Base-by-base conservation (phyloP, 64 coral and sea anemone genomes). In the Porites australiensis region DNA sequence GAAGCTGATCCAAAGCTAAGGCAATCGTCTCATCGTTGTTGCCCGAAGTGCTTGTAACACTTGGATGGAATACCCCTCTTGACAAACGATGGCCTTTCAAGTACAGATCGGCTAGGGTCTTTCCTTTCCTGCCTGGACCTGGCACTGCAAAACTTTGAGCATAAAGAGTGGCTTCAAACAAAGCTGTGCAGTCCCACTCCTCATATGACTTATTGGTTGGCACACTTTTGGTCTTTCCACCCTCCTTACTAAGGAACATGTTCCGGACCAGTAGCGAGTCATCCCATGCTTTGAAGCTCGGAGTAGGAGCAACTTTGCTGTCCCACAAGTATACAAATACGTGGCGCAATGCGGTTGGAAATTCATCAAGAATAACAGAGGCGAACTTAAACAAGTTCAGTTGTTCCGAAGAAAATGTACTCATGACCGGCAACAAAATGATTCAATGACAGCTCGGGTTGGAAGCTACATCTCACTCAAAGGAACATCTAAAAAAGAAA, bases 1-100 rank as follows among this genome's bases (percentile, higher is more conserved):
- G 87, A 58, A 77, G 58, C 44, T 88, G 87, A 47, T 88, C 87
- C 62, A 88, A 49, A n/a, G 87, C 87, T 48, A 88, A 77, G 10
- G 87, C 52, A 48, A 62, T 11, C 45, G 87, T 88, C 55, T 88
- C 87, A 4, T 44, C 87, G 13, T 45, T 13, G 47, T 77, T 64
- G 55, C 87, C 72, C 49, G 23, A 18, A 13, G 74, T 13, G 48
- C 74, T 88, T 23, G 15, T 13, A 77, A 88, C 71, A 8, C 9
- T 62, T 3, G 2, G 9, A 77, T 88, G 87, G 16, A 77, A 88
- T 48, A 15, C 16, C 8, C 68, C 71, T 44, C 11, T 63, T 7
- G 67, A 13, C 50, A 85, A n/a, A 49, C 67, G 46, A 18, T 11
- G 58, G 11, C 72, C 23, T 16, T 88, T 75, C 5, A 88, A 72